Percentiles rank a stretch among this genome's conserved stretches.
These are phyloP conservation scores for Paradisaea rubra DNA, from an alignment of 2,113 vertebrate genomes.

Conservation along the genomic window DNA sequence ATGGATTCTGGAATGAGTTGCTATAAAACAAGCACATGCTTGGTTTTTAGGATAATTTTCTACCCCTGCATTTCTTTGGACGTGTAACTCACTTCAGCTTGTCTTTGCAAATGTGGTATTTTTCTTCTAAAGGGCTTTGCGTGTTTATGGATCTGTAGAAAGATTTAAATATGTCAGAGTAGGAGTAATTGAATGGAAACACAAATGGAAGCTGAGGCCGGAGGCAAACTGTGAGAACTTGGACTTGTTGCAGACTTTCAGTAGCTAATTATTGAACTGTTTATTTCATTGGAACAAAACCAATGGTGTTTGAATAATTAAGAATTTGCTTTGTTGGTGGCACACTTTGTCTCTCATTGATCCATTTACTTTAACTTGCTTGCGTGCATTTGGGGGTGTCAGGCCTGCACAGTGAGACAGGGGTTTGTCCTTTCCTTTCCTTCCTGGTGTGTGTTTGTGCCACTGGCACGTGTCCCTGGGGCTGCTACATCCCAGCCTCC, in stretches of 20 bases:
- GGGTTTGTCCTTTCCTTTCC: not conserved
- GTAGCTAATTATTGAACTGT: not conserved
- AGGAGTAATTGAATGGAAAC: not conserved
- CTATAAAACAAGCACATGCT: not conserved
- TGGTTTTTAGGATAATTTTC: not conserved
- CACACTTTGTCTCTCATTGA: not conserved
- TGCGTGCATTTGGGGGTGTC: accelerated
- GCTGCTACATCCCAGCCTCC: not conserved
- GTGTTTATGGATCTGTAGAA: not conserved
- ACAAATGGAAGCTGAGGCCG: not conserved
- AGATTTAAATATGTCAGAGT: not conserved
- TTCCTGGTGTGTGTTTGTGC: accelerated
- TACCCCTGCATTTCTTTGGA: not conserved
- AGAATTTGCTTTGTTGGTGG: not conserved
- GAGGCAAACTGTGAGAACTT: not conserved
- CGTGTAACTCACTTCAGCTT: not conserved
- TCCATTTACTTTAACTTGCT: not conserved
- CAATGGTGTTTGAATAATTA: not conserved
- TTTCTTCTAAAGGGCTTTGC: not conserved
- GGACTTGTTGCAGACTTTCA: not conserved
- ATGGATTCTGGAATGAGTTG: not conserved
- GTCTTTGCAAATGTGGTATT: not conserved
- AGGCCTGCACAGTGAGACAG: accelerated
- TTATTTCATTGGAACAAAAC: not conserved
- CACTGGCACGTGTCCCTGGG: accelerated